Base-by-base conservation (phyloP, 2,888 invertebrate species). In the Plutella xylostella region DNA sequence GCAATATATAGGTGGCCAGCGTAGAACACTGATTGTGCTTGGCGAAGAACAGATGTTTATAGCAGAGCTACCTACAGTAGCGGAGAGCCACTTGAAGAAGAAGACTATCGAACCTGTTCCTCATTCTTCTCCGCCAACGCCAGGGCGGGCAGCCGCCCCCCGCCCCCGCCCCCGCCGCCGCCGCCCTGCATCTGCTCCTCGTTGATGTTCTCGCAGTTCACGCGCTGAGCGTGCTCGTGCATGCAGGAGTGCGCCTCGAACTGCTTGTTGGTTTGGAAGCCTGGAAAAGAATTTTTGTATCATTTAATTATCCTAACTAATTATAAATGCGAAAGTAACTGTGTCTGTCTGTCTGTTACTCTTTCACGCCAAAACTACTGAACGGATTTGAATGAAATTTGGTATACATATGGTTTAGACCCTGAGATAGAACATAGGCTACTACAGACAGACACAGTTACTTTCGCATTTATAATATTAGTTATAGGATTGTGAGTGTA, bases 201-300 rank as follows among this genome's bases (percentile, higher is more conserved):
- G 11, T 25, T 14, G 6, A 39, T 39, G 11, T 39, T 39, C 28
- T 39, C 39, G 3, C 15, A 22, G 39, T n/a, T 39, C 25, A 1
- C 39, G 15, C 37, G 20, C 37, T n/a, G 37, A 1, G 39, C 12
- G 15, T 33, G 18, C 19, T n/a, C 9, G 22, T 17, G 15, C 25
- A 7, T 21, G 47, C 79, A 78, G 9, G 52, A 47, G 55, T 78
- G 79, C 2, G 44, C 45, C 45, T 71, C 70, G 50, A 67, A 75
- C 17, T 68, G 65, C 0, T 50, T 50, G 55, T 72, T 73, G 11
- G 57, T 54, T 11, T 52, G 48, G 57, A 77, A 79, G 7, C 75
- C 78, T 78, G 57, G 1, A n/a, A n/a, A n/a, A n/a, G n/a, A n/a
- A n/a, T n/a, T n/a, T n/a, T n/a, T n/a, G n/a, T n/a, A n/a, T 17